phyloP scores from a whole-genome alignment of 1,140 invertebrate species.

The Brachionus plicatilis region DNA sequence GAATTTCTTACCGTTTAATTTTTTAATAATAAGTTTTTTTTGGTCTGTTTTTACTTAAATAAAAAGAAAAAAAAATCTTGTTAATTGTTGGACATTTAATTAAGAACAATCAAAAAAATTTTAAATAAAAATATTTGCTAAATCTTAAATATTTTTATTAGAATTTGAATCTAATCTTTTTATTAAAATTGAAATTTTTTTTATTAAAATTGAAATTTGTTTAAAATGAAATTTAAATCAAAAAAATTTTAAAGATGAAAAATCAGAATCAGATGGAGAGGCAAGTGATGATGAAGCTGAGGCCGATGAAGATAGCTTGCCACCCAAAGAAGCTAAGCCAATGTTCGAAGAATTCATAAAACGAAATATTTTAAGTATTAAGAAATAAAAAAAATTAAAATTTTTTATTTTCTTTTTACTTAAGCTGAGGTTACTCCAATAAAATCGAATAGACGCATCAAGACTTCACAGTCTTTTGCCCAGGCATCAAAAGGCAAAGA shows the following conservation, averaged over 20 bases:
- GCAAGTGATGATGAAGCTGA: constrained; percentile 29
- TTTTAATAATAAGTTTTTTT: too few relatives aligned
- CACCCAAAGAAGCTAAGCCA: not conserved
- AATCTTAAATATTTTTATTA: too few relatives aligned
- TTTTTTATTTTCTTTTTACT: not conserved
- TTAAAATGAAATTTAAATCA: not conserved
- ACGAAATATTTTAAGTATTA: constrained; percentile 3
- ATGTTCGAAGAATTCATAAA: not conserved
- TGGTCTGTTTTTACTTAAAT: too few relatives aligned
- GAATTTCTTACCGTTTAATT: not conserved
- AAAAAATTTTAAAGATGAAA: not conserved
- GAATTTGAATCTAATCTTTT: too few relatives aligned
- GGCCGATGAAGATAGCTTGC: not conserved
- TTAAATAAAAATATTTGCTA: too few relatives aligned
- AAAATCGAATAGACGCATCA: not conserved
- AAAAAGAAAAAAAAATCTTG: too few relatives aligned
- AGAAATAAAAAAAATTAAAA: not conserved
- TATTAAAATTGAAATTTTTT: too few relatives aligned
- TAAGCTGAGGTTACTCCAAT: not conserved
- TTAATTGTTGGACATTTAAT: too few relatives aligned
- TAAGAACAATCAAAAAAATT: too few relatives aligned
- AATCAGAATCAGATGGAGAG: constrained; percentile 19
- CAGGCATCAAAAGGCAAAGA: not conserved
- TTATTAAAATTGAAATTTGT: too few relatives aligned
- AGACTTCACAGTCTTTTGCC: not conserved